Evolutionary conservation across 2,113 vertebrate genomes (phyloP).

Genomic region (Oreotrochilus melanogaster): DNA sequence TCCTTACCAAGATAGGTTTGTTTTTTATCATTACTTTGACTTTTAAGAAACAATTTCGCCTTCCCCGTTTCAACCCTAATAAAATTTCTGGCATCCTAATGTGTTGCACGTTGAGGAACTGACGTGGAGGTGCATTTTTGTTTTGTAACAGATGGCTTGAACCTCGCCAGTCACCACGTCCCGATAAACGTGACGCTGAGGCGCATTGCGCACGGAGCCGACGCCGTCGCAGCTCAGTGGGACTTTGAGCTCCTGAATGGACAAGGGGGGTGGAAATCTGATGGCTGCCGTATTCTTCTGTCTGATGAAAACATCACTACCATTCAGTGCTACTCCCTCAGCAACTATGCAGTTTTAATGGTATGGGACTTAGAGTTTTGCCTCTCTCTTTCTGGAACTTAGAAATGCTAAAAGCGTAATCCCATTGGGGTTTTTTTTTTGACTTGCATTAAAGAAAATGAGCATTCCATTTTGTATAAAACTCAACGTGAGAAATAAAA

Average conservation of each 20-base stretch:
- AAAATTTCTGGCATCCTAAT: neutral
- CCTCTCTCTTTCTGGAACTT: neutral
- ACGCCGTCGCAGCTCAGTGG: slow-evolving; percentile 91
- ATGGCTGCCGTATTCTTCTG: slow-evolving; percentile 88
- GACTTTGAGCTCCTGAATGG: slow-evolving; percentile 90
- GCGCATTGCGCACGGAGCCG: slow-evolving; percentile 87
- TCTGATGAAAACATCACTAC: slow-evolving; percentile 93
- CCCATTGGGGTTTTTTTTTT: neutral
- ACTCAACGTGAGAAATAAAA: neutral
- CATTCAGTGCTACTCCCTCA: slow-evolving; percentile 91
- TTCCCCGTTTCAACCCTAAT: neutral
- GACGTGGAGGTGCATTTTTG: neutral
- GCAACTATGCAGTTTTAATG: slow-evolving; percentile 95
- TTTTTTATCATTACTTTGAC: neutral
- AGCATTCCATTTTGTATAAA: neutral
- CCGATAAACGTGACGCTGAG: slow-evolving; percentile 91
- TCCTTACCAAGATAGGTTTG: slow-evolving; percentile 93
- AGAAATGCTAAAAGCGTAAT: neutral
- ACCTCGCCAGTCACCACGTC: slow-evolving; percentile 69
- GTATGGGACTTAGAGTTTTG: slow-evolving; percentile 65
- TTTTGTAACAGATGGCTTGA: slow-evolving; percentile 84
- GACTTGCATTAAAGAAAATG: neutral
- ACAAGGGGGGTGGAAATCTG: slow-evolving; percentile 93
- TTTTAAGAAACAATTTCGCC: neutral
- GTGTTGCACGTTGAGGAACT: neutral